Conservation (phyloP, 2,113 vertebrate species). For the Gobius niger region DNA sequence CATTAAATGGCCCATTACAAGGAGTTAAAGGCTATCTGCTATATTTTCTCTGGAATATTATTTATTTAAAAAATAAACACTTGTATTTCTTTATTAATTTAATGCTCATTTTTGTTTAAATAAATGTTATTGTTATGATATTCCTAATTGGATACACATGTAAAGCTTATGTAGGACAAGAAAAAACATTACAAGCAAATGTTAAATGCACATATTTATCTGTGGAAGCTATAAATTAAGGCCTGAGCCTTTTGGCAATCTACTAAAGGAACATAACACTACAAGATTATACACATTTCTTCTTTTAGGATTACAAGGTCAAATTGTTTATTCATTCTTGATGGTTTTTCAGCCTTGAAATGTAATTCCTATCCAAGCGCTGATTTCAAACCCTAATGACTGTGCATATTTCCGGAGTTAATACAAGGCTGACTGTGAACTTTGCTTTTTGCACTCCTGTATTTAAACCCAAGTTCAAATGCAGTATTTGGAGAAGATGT, state of each 20-base stretch:
- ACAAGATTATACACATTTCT: background rate
- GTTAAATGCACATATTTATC: no score
- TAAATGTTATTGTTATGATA: no score
- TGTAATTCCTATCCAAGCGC: conserved; percentile 12
- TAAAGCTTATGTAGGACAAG: background rate
- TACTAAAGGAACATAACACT: no score
- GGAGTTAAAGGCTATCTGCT: no score
- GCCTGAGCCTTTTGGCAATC: no score
- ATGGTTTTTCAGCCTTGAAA: conserved; percentile 11
- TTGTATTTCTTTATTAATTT: no score
- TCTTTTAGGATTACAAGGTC: background rate
- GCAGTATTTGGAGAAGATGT: background rate
- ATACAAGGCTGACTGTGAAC: conserved; percentile 13
- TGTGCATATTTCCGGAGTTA: conserved; percentile 10
- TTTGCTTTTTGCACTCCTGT: background rate
- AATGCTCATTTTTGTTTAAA: no score
- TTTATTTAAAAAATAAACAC: no score
- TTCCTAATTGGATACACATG: background rate
- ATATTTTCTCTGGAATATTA: no score
- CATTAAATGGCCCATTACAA: no score
- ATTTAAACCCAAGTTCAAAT: background rate
- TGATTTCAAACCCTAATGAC: conserved; percentile 34
- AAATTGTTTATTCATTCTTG: conserved; percentile 7
- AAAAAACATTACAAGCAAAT: no score
- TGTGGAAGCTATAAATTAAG: no score